These are phyloP conservation scores for Coregonus suidteri DNA, from an alignment of 2,797 vertebrate species.

Conservation along the genomic window DNA sequence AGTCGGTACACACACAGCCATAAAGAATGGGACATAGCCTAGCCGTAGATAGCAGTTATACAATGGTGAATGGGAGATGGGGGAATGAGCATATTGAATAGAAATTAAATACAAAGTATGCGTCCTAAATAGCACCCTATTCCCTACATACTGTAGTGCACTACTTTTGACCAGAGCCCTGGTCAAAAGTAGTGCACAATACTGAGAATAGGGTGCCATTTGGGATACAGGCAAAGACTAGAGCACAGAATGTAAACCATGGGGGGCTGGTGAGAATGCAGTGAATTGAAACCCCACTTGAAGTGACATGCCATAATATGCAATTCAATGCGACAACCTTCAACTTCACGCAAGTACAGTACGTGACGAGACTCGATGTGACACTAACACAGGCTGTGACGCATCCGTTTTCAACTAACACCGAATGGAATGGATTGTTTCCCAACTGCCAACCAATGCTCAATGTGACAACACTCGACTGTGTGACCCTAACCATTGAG, in stretches of 20 bases:
- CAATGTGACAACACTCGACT: not conserved
- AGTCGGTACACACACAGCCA: no score
- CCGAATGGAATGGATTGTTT: not conserved
- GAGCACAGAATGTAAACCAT: not conserved
- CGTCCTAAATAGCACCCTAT: no score
- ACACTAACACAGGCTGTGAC: not conserved
- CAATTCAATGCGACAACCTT: not conserved
- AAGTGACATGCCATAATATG: not conserved
- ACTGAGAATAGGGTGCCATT: not conserved
- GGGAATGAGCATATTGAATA: no score
- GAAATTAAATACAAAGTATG: no score
- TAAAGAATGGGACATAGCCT: no score
- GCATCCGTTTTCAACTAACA: not conserved
- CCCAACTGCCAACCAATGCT: not conserved
- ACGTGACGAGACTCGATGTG: not conserved
- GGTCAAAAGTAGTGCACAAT: not conserved
- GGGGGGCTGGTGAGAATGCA: not conserved
- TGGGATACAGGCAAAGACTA: not conserved
- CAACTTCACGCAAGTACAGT: not conserved
- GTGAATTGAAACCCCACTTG: not conserved
- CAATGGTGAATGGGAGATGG: no score
- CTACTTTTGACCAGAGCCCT: not conserved
- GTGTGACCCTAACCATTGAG: not conserved
- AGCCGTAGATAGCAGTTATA: no score
- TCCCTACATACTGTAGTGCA: no score